These are phyloP conservation scores for Hypselothyrea guttata DNA, from an alignment of 2,888 invertebrate genomes.

Conservation along the genomic window DNA sequence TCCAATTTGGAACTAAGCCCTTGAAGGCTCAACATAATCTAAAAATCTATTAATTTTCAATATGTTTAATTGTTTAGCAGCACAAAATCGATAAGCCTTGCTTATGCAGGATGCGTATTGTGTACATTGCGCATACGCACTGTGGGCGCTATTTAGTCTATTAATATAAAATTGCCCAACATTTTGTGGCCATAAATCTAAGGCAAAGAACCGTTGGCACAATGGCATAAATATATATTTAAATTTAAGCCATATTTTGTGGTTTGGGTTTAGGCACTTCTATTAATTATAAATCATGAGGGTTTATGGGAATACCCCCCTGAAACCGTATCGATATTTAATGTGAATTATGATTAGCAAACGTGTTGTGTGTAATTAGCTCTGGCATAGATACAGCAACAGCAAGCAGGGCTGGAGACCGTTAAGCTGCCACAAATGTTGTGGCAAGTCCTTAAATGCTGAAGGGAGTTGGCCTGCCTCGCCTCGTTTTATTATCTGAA, in stretches of 20 bases:
- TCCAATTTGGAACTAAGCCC: not conserved
- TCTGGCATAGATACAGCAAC: slow-evolving; percentile 27
- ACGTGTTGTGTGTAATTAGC: slow-evolving; percentile 39
- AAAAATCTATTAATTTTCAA: slow-evolving; percentile 5
- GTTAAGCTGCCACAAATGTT: slow-evolving; percentile 13
- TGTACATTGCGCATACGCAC: slow-evolving; percentile 46
- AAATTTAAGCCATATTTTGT: slow-evolving; percentile 32
- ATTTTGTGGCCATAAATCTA: slow-evolving; percentile 60
- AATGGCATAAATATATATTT: slow-evolving; percentile 30
- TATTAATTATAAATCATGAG: slow-evolving; percentile 69
- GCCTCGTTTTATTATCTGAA: slow-evolving; percentile 47
- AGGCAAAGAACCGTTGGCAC: slow-evolving; percentile 17
- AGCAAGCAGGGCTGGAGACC: not conserved
- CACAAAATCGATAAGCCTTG: slow-evolving; percentile 5
- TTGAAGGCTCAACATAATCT: not conserved
- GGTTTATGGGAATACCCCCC: slow-evolving; percentile 34
- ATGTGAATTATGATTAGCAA: slow-evolving; percentile 44
- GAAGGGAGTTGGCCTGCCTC: slow-evolving; percentile 21
- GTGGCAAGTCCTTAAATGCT: slow-evolving; percentile 34
- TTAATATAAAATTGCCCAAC: slow-evolving; percentile 45
- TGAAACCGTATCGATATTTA: slow-evolving; percentile 39
- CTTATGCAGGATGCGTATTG: slow-evolving; percentile 1
- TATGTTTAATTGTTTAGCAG: slow-evolving; percentile 13
- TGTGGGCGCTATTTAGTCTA: slow-evolving; percentile 17
- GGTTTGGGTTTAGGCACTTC: slow-evolving; percentile 20